phyloP scores from a whole-genome alignment of 1,140 invertebrate species.

The Cardiocondyla obscurior region DNA sequence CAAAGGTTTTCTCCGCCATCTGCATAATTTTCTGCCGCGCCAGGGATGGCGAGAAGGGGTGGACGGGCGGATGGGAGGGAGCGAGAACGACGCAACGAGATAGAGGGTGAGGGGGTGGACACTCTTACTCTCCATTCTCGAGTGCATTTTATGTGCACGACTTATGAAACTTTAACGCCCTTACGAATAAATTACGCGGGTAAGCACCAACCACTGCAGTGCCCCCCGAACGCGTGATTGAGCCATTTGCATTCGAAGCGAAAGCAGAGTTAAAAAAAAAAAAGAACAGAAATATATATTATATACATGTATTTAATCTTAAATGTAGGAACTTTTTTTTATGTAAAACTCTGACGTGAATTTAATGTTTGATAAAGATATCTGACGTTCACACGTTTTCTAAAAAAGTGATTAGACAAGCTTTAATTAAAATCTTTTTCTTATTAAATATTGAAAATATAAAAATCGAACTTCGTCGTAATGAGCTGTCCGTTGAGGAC shows the following conservation, averaged over 20 bases:
- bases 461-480: slow-evolving; percentile 51
- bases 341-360: not conserved
- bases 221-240: slow-evolving; percentile 67
- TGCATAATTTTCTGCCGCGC: slow-evolving; percentile 83
- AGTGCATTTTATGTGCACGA: slow-evolving; percentile 80
- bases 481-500: slow-evolving; percentile 19
- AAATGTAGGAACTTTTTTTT: not conserved
- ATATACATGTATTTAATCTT: not conserved
- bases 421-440: not conserved
- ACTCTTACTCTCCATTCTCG: slow-evolving; percentile 70
- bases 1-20: slow-evolving; percentile 84
- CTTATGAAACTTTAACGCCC: slow-evolving; percentile 81
- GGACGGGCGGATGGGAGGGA: slow-evolving; percentile 28
- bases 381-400: not conserved
- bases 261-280: slow-evolving; percentile 60
- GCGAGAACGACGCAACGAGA: slow-evolving; percentile 47
- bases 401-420: not conserved
- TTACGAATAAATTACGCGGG: slow-evolving; percentile 76
- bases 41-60: slow-evolving; percentile 40
- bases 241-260: slow-evolving; percentile 68
- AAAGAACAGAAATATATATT: not conserved
- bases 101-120: slow-evolving; percentile 43
- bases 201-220: slow-evolving; percentile 65
- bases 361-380: not conserved
- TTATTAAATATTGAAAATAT: not conserved